Percentiles rank a stretch among this genome's conserved stretches.
phyloP scores from a whole-genome alignment of 2,888 invertebrate species.

The Diadromus collaris region DNA sequence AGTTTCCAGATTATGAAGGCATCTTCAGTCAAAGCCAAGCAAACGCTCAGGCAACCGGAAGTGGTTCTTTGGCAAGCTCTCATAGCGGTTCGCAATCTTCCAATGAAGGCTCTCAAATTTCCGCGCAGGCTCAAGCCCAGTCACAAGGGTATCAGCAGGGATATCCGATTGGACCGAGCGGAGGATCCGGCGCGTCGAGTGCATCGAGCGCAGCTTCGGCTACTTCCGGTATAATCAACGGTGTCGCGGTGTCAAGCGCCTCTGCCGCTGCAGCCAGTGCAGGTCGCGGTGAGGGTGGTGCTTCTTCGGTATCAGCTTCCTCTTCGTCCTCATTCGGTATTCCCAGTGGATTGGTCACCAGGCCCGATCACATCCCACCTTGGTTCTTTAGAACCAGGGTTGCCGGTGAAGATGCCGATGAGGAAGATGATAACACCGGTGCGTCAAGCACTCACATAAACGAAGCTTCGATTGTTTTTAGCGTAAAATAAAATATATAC shows the following conservation, averaged over 20 bases:
- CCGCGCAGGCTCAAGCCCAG: constrained; percentile 45
- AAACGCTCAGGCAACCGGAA: constrained; percentile 37
- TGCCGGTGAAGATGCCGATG: constrained; percentile 20
- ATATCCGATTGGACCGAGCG: constrained; percentile 24
- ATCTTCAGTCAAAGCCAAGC: constrained; percentile 41
- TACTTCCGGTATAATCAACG: constrained; percentile 56
- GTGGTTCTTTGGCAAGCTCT: constrained; percentile 44
- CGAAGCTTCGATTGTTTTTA: constrained; percentile 19
- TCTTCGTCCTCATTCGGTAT: constrained; percentile 35
- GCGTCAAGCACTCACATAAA: not conserved
- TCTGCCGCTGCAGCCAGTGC: constrained; percentile 51
- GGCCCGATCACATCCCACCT: constrained; percentile 22
- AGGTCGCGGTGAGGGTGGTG: constrained; percentile 19
- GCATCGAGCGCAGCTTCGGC: constrained; percentile 61
- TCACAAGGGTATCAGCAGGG: constrained; percentile 32
- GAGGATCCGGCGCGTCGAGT: constrained; percentile 46
- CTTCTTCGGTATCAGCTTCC: constrained; percentile 36
- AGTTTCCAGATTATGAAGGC: constrained; percentile 16
- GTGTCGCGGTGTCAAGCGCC: constrained; percentile 53
- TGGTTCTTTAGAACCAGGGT: constrained; percentile 49
- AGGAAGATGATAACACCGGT: not conserved
- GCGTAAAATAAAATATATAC: constrained; percentile 16
- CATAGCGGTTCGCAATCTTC: constrained; percentile 45
- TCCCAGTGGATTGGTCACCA: constrained; percentile 22
- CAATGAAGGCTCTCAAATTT: constrained; percentile 45